phyloP scores from a whole-genome alignment of 2,888 invertebrate species.

The Acholoe squamosa region DNA sequence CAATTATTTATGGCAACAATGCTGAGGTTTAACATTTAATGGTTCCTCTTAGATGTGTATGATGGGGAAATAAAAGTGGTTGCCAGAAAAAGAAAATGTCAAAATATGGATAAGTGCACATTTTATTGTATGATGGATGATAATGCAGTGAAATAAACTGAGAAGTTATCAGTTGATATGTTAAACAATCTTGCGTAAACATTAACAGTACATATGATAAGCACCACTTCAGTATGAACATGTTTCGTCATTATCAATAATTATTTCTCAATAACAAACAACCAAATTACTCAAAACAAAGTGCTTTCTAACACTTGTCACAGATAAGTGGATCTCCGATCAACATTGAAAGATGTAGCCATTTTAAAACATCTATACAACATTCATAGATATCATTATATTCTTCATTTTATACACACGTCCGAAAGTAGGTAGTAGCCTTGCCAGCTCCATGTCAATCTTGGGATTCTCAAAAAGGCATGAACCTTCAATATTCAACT shows the following conservation, averaged over 20 bases:
- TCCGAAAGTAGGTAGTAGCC: neutral
- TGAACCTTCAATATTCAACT: neutral
- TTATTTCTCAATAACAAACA: neutral
- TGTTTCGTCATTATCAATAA: neutral
- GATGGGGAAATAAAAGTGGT: too few relatives aligned
- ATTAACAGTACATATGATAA: slow-evolving; percentile 21
- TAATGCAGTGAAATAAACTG: neutral
- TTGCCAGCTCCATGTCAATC: too few relatives aligned
- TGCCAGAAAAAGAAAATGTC: too few relatives aligned
- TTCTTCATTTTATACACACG: neutral
- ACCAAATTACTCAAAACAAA: neutral
- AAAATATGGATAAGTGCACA: too few relatives aligned
- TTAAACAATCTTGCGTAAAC: neutral
- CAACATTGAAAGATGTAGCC: neutral
- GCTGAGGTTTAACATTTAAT: neutral
- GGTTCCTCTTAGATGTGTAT: neutral
- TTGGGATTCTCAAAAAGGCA: neutral
- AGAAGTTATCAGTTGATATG: neutral
- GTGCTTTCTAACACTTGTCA: neutral
- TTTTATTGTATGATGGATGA: too few relatives aligned
- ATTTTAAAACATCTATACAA: neutral
- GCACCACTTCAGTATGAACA: slow-evolving; percentile 2
- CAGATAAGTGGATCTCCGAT: neutral
- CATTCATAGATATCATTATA: neutral
- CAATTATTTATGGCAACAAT: neutral